Evolutionary conservation across 2,797 vertebrate genomes (phyloP).

Genomic region (Manis javanica): DNA sequence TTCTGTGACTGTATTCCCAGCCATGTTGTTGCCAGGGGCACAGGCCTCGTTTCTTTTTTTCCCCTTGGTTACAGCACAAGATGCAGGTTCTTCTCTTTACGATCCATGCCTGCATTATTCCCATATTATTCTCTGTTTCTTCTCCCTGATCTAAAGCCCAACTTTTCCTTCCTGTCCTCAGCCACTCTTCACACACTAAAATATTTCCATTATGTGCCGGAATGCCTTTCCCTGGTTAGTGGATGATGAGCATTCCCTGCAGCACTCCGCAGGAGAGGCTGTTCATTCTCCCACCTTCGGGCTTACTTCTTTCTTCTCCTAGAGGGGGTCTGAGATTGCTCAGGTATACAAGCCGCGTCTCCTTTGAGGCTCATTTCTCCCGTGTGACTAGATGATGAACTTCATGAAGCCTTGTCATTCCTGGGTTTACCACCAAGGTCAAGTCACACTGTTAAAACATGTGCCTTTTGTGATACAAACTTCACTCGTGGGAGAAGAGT

Average conservation of each 20-base stretch:
- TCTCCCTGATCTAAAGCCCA: neutral
- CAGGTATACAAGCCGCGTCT: neutral
- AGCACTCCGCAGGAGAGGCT: neutral
- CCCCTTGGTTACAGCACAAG: neutral
- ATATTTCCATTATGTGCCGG: no score
- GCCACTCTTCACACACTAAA: rapidly evolving
- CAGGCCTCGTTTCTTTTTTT: neutral
- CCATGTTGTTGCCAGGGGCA: rapidly evolving
- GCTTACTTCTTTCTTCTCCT: neutral
- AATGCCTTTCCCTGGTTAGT: no score
- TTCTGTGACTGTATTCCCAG: neutral
- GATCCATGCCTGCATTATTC: neutral
- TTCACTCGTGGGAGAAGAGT: neutral
- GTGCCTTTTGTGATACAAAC: neutral
- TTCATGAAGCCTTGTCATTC: neutral
- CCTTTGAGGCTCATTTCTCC: neutral
- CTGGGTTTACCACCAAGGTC: no score
- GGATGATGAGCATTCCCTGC: rapidly evolving
- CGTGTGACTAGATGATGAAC: rapidly evolving
- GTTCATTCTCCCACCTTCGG: neutral
- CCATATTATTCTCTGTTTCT: neutral
- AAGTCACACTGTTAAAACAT: neutral
- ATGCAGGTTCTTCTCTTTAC: neutral
- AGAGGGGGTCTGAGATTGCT: neutral
- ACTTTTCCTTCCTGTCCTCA: no score